A percentile compares a stretch with the other conserved stretches of the same genome.
Evolutionary conservation across 1,140 invertebrate genomes (phyloP).

Genomic region (Papilio glaucus): DNA sequence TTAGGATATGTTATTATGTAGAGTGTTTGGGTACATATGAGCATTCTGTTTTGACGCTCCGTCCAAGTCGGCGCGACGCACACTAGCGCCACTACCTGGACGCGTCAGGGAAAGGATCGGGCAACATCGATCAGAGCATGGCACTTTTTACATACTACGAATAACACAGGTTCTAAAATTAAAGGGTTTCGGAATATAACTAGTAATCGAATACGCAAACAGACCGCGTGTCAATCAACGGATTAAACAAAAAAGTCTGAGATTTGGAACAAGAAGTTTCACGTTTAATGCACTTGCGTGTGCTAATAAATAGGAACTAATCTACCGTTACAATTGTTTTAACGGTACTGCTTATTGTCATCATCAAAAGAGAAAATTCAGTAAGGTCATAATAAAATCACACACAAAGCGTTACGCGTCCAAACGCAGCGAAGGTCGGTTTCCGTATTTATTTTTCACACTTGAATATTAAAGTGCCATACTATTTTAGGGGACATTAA

Average conservation of each 20-base stretch:
- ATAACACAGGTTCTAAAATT: slow-evolving; percentile 65
- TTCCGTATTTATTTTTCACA: slow-evolving; percentile 69
- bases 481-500: slow-evolving; percentile 76
- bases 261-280: slow-evolving; percentile 84
- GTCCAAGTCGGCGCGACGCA: slow-evolving; percentile 3
- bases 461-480: slow-evolving; percentile 80
- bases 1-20: slow-evolving; percentile 55
- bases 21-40: slow-evolving; percentile 44
- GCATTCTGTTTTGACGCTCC: slow-evolving; percentile 15
- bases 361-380: slow-evolving; percentile 79
- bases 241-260: slow-evolving; percentile 80
- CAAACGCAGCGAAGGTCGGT: slow-evolving; percentile 67
- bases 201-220: slow-evolving; percentile 79
- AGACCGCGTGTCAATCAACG: slow-evolving; percentile 72
- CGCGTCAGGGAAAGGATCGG: slow-evolving; percentile 60
- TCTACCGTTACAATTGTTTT: slow-evolving; percentile 72
- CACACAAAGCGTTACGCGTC: slow-evolving; percentile 79
- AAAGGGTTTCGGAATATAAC: slow-evolving; percentile 69
- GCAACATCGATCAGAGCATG: slow-evolving; percentile 79
- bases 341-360: slow-evolving; percentile 67
- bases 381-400: slow-evolving; percentile 75
- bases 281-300: slow-evolving; percentile 81
- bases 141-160: slow-evolving; percentile 74
- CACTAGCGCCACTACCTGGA: slow-evolving; percentile 47
- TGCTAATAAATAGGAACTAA: slow-evolving; percentile 77